These are phyloP conservation scores for Naja naja DNA, from an alignment of 2,113 vertebrate species.

Conservation along the genomic window DNA sequence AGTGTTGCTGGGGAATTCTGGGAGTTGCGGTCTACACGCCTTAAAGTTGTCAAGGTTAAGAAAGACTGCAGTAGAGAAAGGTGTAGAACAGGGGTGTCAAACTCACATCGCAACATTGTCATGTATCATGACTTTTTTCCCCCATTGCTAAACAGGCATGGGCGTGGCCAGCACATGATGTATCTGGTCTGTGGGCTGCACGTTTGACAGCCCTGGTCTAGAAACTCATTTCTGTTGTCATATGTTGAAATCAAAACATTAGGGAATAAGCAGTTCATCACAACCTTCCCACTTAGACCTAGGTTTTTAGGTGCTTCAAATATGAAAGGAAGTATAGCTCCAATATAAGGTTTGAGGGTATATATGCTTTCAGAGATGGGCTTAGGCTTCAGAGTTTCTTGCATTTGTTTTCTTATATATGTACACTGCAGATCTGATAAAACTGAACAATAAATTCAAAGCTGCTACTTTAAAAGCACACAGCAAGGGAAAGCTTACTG, in stretches of 20 bases:
- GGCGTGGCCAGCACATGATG: too few relatives aligned
- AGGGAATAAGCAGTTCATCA: background rate
- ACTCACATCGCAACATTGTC: too few relatives aligned
- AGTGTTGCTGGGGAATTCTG: background rate
- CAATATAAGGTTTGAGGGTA: background rate
- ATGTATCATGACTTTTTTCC: too few relatives aligned
- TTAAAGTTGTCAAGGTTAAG: background rate
- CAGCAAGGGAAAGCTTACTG: background rate
- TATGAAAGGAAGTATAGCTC: background rate
- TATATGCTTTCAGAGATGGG: background rate
- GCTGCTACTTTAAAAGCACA: background rate
- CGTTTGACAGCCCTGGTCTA: background rate
- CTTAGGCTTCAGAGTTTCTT: background rate
- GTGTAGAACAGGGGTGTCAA: background rate
- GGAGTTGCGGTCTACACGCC: background rate
- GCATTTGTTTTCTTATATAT: background rate
- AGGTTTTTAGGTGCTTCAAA: background rate
- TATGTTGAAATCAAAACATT: background rate
- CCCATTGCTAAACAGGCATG: too few relatives aligned
- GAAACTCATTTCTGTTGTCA: background rate
- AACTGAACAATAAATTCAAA: background rate
- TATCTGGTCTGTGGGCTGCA: too few relatives aligned
- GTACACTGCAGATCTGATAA: background rate
- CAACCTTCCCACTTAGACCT: background rate
- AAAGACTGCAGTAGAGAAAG: background rate